Base-by-base conservation (phyloP, 2,888 invertebrate genomes). In the Lamproptera curius region DNA sequence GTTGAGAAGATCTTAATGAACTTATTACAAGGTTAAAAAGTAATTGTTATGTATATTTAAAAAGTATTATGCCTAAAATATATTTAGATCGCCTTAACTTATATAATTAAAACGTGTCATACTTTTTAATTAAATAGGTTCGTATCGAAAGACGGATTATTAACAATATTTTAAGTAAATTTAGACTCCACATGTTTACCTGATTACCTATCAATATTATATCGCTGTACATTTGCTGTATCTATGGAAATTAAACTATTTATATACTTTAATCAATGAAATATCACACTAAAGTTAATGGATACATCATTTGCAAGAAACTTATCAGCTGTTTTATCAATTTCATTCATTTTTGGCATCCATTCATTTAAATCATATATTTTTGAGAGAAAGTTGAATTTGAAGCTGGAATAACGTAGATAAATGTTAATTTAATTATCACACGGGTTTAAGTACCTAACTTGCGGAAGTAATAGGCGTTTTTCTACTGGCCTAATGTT, bases 381-480 rank as follows among this genome's bases (percentile, higher is more conserved):
- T n/a, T n/a, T n/a, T n/a, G 11, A 31, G 31, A 31, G 31, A 31
- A 31, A 31, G 31, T 31, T n/a, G 31, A 31, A 6, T n/a, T n/a
- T n/a, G 2, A 31, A n/a, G 13, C 31, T 31, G 31, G 13, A 31
- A 31, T 31, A 31, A 31, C 31, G n/a, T 31, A 1, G n/a, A 31
- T n/a, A 31, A 31, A 31, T 31, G 31, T 11, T 31, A 31, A 31
- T 31, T 31, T n/a, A 2, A 11, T 31, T 31, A 31, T 31, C 31
- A 31, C n/a, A 31, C 31, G 31, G 6, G 28, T 31, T 13, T 1
- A n/a, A n/a, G n/a, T n/a, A 13, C 26, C n/a, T 40, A 35, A 35
- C 16, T 2, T 6, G 16, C 40, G 35, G 46, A 40, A 46, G 46
- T 39, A 40, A 40, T 35, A 8, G 40, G 9, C 35, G n/a, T n/a